Percentiles rank a stretch among this genome's conserved stretches.
These are phyloP conservation scores for Zoroaster sp. DNA, from an alignment of 53 echinoderm and acorn worm species.

Conservation along the genomic window DNA sequence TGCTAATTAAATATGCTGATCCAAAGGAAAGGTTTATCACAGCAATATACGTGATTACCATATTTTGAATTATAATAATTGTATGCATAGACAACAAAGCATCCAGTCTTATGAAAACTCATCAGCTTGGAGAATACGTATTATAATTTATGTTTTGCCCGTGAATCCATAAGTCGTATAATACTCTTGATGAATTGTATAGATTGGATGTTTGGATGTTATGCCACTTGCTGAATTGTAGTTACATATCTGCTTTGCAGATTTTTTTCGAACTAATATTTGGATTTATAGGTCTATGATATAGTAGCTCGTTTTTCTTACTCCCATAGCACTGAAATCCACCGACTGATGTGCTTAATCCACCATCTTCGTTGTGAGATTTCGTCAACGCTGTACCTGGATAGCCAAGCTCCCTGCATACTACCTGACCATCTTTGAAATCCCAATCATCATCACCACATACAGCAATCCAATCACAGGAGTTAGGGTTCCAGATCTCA, in stretches of 20 bases:
- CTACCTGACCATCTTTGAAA: not conserved
- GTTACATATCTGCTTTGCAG: not conserved
- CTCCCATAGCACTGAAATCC: not conserved
- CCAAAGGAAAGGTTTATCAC: no score
- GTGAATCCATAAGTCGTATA: no score
- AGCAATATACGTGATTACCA: no score
- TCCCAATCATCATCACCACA: not conserved
- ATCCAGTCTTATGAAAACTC: no score
- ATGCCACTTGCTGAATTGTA: not conserved
- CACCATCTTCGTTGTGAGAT: not conserved
- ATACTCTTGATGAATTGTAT: not conserved
- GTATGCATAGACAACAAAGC: no score
- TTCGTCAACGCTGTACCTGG: not conserved
- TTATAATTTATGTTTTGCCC: no score
- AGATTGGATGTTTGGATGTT: not conserved
- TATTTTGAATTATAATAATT: no score
- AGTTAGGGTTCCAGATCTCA: not conserved
- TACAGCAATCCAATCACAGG: not conserved
- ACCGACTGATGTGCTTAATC: not conserved
- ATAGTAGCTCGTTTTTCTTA: not conserved
- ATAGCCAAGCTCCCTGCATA: conserved; percentile 9
- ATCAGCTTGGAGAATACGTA: no score
- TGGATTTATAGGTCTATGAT: not conserved
- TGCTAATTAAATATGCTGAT: no score
- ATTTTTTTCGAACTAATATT: not conserved